A percentile compares a stretch with the other conserved stretches of the same genome.
These are phyloP conservation scores for Drosophila suzukii DNA, from an alignment of 1,140 invertebrate species.

Conservation along the genomic window DNA sequence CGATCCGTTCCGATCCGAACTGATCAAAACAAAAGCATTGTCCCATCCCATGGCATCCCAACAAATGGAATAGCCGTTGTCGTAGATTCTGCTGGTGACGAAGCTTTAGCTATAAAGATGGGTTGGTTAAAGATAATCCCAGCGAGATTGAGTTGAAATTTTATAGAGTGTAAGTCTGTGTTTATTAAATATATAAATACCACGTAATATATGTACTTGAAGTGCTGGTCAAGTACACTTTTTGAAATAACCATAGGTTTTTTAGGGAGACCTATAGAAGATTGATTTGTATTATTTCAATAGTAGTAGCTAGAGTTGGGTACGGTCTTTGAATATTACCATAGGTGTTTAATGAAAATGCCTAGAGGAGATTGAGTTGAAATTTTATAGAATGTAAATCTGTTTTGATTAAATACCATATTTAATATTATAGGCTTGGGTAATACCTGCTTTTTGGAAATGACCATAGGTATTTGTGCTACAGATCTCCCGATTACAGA, in stretches of 20 bases:
- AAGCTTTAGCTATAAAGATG: slow-evolving; percentile 18
- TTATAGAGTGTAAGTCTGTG: slow-evolving; percentile 7
- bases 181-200: background rate
- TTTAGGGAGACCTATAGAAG: too few species aligned
- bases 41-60: slow-evolving; percentile 34
- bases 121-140: slow-evolving; percentile 5
- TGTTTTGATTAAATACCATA: too few species aligned
- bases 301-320: too few species aligned
- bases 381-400: too few species aligned
- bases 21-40: slow-evolving; percentile 74
- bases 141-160: slow-evolving; percentile 2
- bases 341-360: background rate
- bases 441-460: background rate
- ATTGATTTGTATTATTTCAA: too few species aligned
- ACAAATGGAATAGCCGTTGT: slow-evolving; percentile 35
- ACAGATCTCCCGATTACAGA: background rate
- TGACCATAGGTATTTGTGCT: background rate
- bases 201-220: too few species aligned
- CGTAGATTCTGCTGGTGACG: slow-evolving; percentile 6
- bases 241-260: too few species aligned
- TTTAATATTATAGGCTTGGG: too few species aligned
- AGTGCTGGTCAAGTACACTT: too few species aligned
- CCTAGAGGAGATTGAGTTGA: too few species aligned
- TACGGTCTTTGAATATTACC: background rate
- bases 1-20: slow-evolving; percentile 8